Conservation (phyloP, 2,113 vertebrate genomes). For the Sciurus niger region DNA sequence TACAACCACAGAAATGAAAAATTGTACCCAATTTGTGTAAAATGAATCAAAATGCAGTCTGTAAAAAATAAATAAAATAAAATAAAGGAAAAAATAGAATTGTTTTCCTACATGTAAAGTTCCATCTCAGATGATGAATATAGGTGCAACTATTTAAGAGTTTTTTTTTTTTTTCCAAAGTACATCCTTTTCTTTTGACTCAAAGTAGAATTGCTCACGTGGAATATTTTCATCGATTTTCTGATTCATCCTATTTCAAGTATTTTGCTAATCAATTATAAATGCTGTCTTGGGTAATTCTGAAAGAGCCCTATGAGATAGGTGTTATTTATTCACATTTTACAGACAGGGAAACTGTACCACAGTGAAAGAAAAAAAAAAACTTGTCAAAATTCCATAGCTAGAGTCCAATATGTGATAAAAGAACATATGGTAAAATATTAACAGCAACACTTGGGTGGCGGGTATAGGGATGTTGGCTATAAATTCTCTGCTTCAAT, state of each 20-base stretch:
- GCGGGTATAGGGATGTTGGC: background rate
- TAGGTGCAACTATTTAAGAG: background rate
- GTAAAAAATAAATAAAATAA: too few species aligned
- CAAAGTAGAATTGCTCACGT: background rate
- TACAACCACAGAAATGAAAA: too few species aligned
- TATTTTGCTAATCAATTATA: conserved; percentile 13
- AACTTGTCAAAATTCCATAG: background rate
- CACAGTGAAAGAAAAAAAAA: background rate
- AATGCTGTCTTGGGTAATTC: background rate
- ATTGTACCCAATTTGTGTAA: too few species aligned
- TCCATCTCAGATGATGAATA: background rate
- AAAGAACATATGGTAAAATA: background rate
- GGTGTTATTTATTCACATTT: background rate
- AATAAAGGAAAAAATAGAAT: background rate
- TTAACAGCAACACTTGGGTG: background rate
- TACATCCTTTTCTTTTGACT: background rate
- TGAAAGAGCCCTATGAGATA: background rate
- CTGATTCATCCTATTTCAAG: background rate
- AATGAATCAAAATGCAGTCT: too few species aligned
- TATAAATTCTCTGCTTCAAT: background rate
- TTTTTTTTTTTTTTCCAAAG: background rate
- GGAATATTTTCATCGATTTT: conserved; percentile 23
- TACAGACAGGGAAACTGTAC: background rate
- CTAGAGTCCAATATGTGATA: background rate
- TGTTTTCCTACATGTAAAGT: background rate